These are phyloP conservation scores for Montipora foliosa DNA, from an alignment of 64 coral and sea anemone genomes.

Conservation along the genomic window DNA sequence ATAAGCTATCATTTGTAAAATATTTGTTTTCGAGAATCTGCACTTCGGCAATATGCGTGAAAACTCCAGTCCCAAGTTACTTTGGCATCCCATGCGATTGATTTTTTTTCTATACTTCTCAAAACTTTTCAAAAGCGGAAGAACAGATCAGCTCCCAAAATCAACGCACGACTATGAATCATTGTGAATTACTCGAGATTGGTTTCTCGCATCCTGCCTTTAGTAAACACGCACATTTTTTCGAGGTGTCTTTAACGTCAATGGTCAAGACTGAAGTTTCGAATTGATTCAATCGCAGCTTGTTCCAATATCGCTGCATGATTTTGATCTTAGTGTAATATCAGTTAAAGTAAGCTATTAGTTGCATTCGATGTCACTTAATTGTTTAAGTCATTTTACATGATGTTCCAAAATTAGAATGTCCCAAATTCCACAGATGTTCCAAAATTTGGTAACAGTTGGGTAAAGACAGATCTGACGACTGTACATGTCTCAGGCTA, in stretches of 20 bases:
- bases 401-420: too few species aligned
- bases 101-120: neutral
- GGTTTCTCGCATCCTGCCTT: neutral
- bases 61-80: neutral
- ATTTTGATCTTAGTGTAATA: neutral
- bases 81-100: neutral
- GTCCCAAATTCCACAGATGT: too few species aligned
- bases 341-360: neutral
- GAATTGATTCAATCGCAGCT: neutral
- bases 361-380: too few species aligned
- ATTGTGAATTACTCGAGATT: neutral
- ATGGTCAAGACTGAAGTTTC: neutral
- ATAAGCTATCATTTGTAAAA: neutral
- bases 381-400: too few species aligned
- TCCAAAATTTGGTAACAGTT: too few species aligned
- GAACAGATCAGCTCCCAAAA: neutral
- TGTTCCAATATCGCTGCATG: neutral
- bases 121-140: neutral
- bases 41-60: neutral
- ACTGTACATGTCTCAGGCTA: too few species aligned
- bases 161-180: neutral
- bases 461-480: too few species aligned
- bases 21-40: neutral
- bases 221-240: constrained; percentile 23
- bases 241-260: constrained; percentile 10